Conservation (phyloP, 2,113 vertebrate species). For the Meleagris gallopavo region DNA sequence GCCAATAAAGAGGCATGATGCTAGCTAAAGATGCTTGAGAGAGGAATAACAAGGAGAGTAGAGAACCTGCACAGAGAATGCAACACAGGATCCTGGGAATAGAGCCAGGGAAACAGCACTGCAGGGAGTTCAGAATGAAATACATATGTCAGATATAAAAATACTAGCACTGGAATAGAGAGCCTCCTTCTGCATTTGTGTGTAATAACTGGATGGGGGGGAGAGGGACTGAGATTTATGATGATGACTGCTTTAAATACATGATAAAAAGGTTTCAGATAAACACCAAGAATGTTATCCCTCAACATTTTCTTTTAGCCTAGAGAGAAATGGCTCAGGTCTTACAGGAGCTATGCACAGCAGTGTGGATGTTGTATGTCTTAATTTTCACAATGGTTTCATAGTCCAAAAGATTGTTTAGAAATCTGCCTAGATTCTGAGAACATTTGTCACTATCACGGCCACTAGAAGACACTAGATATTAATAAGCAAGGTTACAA, state of each 20-base stretch:
- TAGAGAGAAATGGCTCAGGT: not conserved
- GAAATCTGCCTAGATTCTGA: not conserved
- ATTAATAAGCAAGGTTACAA: not conserved
- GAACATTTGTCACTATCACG: accelerated
- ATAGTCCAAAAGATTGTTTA: not conserved
- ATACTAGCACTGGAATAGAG: constrained; percentile 8
- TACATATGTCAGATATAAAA: not conserved
- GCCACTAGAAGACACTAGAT: not conserved
- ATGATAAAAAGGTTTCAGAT: not conserved
- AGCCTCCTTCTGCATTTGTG: constrained; percentile 45
- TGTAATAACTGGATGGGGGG: not conserved
- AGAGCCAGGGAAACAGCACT: constrained; percentile 55
- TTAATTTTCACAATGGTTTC: not conserved
- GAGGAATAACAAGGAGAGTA: not conserved
- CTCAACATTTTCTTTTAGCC: not conserved
- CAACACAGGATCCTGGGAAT: constrained; percentile 51
- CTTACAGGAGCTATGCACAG: not conserved
- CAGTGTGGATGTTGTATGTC: not conserved
- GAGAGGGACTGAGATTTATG: not conserved
- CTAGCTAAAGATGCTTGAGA: not conserved
- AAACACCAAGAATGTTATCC: not conserved
- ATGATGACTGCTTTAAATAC: not conserved
- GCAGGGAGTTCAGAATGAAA: constrained; percentile 48
- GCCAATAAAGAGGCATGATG: not conserved
- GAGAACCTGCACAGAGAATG: constrained; percentile 47